Base-by-base conservation (phyloP, 1,140 invertebrate genomes). In the Hyles vespertilio region DNA sequence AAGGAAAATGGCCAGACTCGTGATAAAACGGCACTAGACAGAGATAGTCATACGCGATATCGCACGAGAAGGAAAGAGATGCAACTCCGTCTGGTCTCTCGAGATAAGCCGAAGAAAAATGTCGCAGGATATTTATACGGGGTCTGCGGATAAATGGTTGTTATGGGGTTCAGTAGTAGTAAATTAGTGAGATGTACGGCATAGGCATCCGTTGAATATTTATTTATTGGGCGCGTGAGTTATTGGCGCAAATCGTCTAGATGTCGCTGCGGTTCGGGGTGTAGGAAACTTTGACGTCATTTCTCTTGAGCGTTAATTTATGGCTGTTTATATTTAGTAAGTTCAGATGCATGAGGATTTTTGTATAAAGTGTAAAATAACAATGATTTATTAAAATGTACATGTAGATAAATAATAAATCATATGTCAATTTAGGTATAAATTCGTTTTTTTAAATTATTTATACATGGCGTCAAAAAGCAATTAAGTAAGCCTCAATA, bases 71-170 rank as follows among this genome's bases (percentile, higher is more conserved):
- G 58, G 72, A 79, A 56, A 53, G 63, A 58, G 74, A 80, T 11
- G 64, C 50, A 60, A 63, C 49, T 61, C 56, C 63, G 82, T 82
- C 83, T 88, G 85, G 75, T 67, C 71, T 72, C 69, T 66, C 61
- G 52, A 82, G 85, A 88, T 88, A 88, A 88, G 79, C 70, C 71
- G 68, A 84, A 86, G 85, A 88, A 88, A 88, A 88, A 88, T 88
- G 85, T 86, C 85, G 65, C 74, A 52, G 72, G 79, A 85, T 84
- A 84, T 87, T 81, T 87, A 82, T 84, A 70, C 67, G 60, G 75
- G 80, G 74, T 69, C 66, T 68, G 64, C 50, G 69, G 67, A 87
- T 83, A 83, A 80, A 87, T 84, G 77, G 79, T 85, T 85, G 83
- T 85, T 85, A 84, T 81, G 77, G 84, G 81, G 84, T 81, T 65